Conservation (phyloP, 1,140 invertebrate genomes). For the Mya arenaria region DNA sequence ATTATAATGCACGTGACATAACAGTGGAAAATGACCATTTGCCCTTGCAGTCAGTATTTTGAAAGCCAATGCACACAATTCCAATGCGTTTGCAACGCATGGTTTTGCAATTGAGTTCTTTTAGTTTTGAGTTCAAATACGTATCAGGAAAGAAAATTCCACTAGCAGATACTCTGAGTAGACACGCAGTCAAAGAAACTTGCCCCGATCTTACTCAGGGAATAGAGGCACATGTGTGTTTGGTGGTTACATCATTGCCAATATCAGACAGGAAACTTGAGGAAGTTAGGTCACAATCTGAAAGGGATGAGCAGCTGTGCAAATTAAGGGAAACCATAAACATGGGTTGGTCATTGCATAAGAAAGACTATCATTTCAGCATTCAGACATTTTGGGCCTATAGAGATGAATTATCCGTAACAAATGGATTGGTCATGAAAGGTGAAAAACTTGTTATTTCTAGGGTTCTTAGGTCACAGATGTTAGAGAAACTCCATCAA, state of each 20-base stretch:
- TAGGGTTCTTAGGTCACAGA: neutral
- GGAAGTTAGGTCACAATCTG: neutral
- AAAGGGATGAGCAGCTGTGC: neutral
- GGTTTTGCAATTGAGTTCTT: slow-evolving; percentile 18
- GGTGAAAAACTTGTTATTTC: slow-evolving; percentile 10
- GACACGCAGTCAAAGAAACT: neutral
- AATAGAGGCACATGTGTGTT: slow-evolving; percentile 20
- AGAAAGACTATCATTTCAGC: neutral
- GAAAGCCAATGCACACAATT: slow-evolving; percentile 33
- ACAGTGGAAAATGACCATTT: slow-evolving; percentile 39
- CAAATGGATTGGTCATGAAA: slow-evolving; percentile 15
- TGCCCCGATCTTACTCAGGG: slow-evolving; percentile 8
- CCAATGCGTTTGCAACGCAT: slow-evolving; percentile 50
- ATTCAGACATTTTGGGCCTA: slow-evolving; percentile 3
- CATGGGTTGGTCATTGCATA: slow-evolving; percentile 26
- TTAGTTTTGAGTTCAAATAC: slow-evolving; percentile 74
- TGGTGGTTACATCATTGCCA: neutral
- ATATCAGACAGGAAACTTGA: neutral
- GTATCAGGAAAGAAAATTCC: slow-evolving; percentile 60
- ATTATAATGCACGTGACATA: slow-evolving; percentile 15
- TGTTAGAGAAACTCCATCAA: slow-evolving; percentile 22
- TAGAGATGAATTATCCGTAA: slow-evolving; percentile 18
- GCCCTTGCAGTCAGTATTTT: slow-evolving; percentile 36
- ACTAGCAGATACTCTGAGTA: slow-evolving; percentile 5
- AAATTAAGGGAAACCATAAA: neutral